Evolutionary conservation across 2,888 invertebrate species (phyloP).

Genomic region (Chorisops tibialis): DNA sequence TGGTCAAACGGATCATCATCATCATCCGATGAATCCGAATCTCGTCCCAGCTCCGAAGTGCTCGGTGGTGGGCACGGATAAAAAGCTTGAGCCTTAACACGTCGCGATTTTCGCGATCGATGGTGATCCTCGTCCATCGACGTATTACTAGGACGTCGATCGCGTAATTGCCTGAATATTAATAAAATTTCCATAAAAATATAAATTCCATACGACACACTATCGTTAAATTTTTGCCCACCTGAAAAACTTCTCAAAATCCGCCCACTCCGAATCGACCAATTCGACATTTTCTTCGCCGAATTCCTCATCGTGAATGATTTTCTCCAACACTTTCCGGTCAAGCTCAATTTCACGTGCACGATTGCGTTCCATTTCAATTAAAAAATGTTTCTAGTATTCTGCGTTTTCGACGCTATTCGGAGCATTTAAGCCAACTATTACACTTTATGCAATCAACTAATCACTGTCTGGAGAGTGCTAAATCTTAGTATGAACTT

Average conservation of each 20-base stretch:
- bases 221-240: constrained; percentile 12
- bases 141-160: constrained; percentile 41
- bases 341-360: constrained; percentile 21
- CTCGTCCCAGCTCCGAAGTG: constrained; percentile 43
- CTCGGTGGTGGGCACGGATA: constrained; percentile 50
- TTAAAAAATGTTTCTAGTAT: too few species aligned
- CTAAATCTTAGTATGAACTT: too few species aligned
- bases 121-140: constrained; percentile 49
- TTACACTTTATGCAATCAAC: too few species aligned
- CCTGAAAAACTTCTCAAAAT: constrained; percentile 48
- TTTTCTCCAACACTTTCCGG: constrained; percentile 40
- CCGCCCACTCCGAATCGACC: constrained; percentile 52
- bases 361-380: constrained; percentile 9
- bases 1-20: constrained; percentile 50
- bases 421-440: too few species aligned
- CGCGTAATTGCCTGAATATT: constrained; percentile 18
- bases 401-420: too few species aligned
- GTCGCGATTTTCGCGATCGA: constrained; percentile 43
- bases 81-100: constrained; percentile 48
- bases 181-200: constrained; percentile 18
- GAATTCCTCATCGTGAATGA: constrained; percentile 50
- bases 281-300: constrained; percentile 51
- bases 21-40: constrained; percentile 47
- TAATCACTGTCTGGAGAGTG: too few species aligned
- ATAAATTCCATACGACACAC: constrained; percentile 13